Evolutionary conservation across 2,113 vertebrate genomes (phyloP).

Genomic region (Gymnarchus niloticus): DNA sequence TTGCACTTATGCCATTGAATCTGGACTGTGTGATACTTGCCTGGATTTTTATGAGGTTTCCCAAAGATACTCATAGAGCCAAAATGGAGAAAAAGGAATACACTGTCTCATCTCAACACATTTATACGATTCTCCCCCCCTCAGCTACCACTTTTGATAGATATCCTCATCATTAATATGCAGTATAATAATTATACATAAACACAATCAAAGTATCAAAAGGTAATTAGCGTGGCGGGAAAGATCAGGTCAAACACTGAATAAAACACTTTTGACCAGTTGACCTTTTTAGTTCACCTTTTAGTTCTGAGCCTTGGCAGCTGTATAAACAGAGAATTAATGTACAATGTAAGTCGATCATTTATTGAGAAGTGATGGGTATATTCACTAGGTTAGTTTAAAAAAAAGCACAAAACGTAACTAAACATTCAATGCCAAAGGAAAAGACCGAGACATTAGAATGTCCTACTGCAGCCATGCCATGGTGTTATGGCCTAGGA

Average conservation of each 20-base stretch:
- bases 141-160: not conserved
- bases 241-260: not conserved
- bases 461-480: not conserved
- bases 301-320: not conserved
- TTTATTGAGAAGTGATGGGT: not conserved
- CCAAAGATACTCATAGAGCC: not conserved
- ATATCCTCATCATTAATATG: not conserved
- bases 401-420: too few relatives aligned
- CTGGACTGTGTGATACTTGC: not conserved
- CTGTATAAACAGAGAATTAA: not conserved
- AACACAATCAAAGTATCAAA: not conserved
- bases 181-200: not conserved
- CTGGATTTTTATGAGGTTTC: not conserved
- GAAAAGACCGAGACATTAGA: not conserved
- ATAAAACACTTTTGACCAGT: conserved; percentile 1
- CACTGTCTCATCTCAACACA: not conserved
- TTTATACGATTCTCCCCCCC: not conserved
- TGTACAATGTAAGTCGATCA: not conserved
- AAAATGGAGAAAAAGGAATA: not conserved
- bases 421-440: not conserved
- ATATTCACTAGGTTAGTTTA: not conserved
- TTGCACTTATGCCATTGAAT: not conserved
- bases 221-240: not conserved
- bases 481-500: not conserved
- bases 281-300: conserved; percentile 2